Evolutionary conservation across 2,888 invertebrate genomes (phyloP).

Genomic region (Diloba caeruleocephala): DNA sequence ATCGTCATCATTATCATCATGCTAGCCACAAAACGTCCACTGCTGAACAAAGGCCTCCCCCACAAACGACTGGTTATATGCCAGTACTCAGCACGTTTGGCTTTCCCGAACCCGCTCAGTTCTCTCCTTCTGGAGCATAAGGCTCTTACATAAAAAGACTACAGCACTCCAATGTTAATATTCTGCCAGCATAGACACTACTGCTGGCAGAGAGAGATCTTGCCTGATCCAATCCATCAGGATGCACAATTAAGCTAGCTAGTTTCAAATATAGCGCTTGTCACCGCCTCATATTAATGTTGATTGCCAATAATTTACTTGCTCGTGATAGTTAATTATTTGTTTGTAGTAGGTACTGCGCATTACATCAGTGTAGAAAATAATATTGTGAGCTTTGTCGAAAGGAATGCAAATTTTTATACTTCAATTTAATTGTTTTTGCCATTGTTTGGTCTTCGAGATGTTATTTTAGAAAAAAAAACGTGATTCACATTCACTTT

Average conservation of each 20-base stretch:
- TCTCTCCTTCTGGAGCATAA: no score
- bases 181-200: no score
- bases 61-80: no score
- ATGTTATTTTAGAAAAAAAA: slow-evolving; percentile 6
- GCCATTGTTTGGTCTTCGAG: slow-evolving; percentile 13
- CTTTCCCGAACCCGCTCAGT: no score
- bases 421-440: slow-evolving; percentile 3
- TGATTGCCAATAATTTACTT: slow-evolving; percentile 31
- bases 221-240: no score
- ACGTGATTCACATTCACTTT: slow-evolving; percentile 21
- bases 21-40: slow-evolving; percentile 28
- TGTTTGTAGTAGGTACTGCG: neutral
- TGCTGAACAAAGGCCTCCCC: no score
- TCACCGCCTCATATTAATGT: slow-evolving; percentile 36
- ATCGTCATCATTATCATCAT: slow-evolving; percentile 14
- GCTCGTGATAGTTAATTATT: slow-evolving; percentile 12
- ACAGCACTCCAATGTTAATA: no score
- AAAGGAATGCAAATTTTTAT: slow-evolving; percentile 11
- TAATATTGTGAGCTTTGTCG: neutral
- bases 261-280: slow-evolving; percentile 11
- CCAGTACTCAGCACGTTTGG: no score
- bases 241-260: slow-evolving; percentile 36
- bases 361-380: neutral
- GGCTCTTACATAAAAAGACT: no score
- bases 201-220: no score